Base-by-base conservation (phyloP, 1,140 invertebrate species). In the Pantala flavescens region DNA sequence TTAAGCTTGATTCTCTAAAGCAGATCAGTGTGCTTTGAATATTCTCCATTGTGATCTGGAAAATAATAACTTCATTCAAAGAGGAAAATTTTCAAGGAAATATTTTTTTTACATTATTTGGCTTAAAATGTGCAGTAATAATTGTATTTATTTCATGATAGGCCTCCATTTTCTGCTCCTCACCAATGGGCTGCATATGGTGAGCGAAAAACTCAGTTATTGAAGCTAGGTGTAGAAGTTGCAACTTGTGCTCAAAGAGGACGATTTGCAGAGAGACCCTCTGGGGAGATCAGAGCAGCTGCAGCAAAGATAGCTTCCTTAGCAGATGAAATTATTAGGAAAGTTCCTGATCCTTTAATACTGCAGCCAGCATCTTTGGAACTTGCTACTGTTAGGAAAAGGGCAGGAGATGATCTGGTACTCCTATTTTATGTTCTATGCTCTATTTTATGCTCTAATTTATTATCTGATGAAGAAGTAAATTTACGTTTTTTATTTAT, bases 261-360 rank as follows among this genome's bases (percentile, higher is more conserved):
- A 81, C 88, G 90, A 78, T 95, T 95, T 83, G 93, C 91, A 0
- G 92, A 93, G 78, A 88, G 89, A 78, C 90, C 92, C 14, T 88
- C 92, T 73, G 86, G 89, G 71, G 87, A 89, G 75, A 93, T 95
- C 70, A 85, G 86, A 76, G 86, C 86, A 21, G 88, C 87, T 76
- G 93, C 93, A 75, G 84, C 86, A 73, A 86, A 89, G 78, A 83
- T 96, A 43, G 89, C 90, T 11, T 87, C 89, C 74, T 82, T 94
- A 43, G 93, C 94, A 74, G 93, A 97, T 85, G 89, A 90, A 79
- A 90, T 98, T 76, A 92, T 97, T 76, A 91, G 94, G 81, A 92
- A 95, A 78, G 90, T 91, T 74, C 86, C 87, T 76, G 95, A 97
- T 85, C 93, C 95, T 7, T 88, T 96, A 84, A 89, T 96, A 76